Conservation (phyloP, 2,888 invertebrate genomes). For the Rhingia rostrata region DNA sequence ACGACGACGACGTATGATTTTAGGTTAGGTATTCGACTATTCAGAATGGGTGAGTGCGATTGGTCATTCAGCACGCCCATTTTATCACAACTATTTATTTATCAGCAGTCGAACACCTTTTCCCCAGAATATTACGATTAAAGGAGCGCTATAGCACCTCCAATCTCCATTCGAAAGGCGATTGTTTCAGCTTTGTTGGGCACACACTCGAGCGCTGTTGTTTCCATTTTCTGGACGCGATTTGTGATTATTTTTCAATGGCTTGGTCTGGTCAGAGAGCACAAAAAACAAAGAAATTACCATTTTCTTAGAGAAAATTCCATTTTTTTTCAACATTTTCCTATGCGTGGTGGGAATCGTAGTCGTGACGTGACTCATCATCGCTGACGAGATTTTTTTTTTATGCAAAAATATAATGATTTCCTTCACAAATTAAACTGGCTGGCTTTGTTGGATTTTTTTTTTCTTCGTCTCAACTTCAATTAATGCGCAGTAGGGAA, state of each 20-base stretch:
- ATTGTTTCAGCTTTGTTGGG: constrained; percentile 61
- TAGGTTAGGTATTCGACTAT: constrained; percentile 65
- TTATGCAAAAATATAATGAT: constrained; percentile 57
- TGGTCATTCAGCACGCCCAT: constrained; percentile 64
- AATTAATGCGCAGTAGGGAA: constrained; percentile 67
- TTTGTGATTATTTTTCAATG: constrained; percentile 44
- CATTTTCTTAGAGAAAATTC: constrained; percentile 9
- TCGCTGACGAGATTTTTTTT: constrained; percentile 37
- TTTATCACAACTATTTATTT: constrained; percentile 42
- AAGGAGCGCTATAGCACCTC: neutral
- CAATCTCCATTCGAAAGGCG: neutral
- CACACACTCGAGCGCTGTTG: constrained; percentile 34
- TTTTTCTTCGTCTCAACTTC: constrained; percentile 23
- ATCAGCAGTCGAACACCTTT: neutral
- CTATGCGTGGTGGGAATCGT: constrained; percentile 38
- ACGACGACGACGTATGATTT: constrained; percentile 57
- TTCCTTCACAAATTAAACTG: constrained; percentile 38
- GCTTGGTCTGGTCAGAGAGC: neutral
- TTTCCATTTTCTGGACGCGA: constrained; percentile 47
- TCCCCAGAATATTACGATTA: neutral
- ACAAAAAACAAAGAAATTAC: constrained; percentile 49
- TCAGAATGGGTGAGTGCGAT: constrained; percentile 12
- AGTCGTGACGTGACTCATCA: constrained; percentile 68
- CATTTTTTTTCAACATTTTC: constrained; percentile 11
- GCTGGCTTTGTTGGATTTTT: constrained; percentile 45